Evolutionary conservation across 1,140 invertebrate genomes (phyloP).

Genomic region (Episyrphus balteatus): DNA sequence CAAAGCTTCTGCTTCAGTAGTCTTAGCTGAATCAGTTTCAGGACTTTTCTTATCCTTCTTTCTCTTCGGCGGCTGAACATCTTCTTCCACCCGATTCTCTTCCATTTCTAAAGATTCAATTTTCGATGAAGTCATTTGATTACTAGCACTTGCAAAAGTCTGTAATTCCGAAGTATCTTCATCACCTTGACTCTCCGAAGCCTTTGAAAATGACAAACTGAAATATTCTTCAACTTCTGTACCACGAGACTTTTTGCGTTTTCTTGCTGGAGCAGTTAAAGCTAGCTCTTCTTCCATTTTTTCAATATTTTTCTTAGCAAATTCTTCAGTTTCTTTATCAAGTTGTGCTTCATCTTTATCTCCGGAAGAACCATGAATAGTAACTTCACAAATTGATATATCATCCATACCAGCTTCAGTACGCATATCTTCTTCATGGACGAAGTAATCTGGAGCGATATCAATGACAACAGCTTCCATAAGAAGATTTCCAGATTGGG

Average conservation of each 20-base stretch:
- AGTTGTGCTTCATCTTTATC: slow-evolving; percentile 35
- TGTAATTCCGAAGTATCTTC: slow-evolving; percentile 45
- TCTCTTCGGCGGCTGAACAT: slow-evolving; percentile 26
- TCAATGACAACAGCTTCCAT: slow-evolving; percentile 89
- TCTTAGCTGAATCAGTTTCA: slow-evolving; percentile 31
- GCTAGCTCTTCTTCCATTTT: slow-evolving; percentile 31
- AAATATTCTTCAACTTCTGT: slow-evolving; percentile 42
- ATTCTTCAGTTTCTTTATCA: slow-evolving; percentile 36
- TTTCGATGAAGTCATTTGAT: slow-evolving; percentile 12
- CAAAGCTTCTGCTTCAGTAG: slow-evolving; percentile 28
- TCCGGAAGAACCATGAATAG: slow-evolving; percentile 34
- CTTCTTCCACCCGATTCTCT: slow-evolving; percentile 12
- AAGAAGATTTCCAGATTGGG: slow-evolving; percentile 69
- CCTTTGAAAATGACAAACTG: slow-evolving; percentile 42
- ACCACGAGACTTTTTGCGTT: slow-evolving; percentile 28
- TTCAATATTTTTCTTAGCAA: slow-evolving; percentile 19
- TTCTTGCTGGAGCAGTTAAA: slow-evolving; percentile 20
- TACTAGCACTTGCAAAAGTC: slow-evolving; percentile 47
- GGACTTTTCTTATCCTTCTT: slow-evolving; percentile 33
- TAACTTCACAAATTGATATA: slow-evolving; percentile 58
- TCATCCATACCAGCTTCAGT: slow-evolving; percentile 80
- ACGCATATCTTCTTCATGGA: slow-evolving; percentile 63
- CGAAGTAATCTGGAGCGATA: slow-evolving; percentile 73
- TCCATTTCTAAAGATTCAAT: slow-evolving; percentile 24
- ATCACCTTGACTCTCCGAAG: slow-evolving; percentile 27